phyloP scores from a whole-genome alignment of 2,797 vertebrate genomes.

The Chrosomus eos region DNA sequence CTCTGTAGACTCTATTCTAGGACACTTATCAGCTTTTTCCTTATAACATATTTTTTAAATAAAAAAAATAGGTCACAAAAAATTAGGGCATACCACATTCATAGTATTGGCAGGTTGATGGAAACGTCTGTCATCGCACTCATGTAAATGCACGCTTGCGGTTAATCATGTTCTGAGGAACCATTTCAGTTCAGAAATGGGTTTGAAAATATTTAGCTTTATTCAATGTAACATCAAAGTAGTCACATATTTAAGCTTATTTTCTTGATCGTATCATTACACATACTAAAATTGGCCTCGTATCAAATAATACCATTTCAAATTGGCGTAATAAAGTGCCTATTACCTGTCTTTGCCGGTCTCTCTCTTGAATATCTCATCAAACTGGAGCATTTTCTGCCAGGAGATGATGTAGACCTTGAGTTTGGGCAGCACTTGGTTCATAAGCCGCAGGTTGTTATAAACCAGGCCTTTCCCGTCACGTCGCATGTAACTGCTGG shows the following conservation, averaged over 20 bases:
- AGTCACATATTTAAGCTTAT: constrained; percentile 21
- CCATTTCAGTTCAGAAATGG: constrained; percentile 14
- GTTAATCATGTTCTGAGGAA: neutral
- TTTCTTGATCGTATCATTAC: neutral
- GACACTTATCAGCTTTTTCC: neutral
- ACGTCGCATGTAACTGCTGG: constrained; percentile 94
- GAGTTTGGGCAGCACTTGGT: constrained; percentile 91
- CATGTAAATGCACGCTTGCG: neutral
- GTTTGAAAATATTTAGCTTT: constrained; percentile 7
- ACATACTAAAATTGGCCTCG: neutral
- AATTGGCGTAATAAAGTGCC: neutral
- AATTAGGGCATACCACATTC: neutral
- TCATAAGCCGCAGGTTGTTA: constrained; percentile 95
- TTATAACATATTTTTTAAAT: neutral
- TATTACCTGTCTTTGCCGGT: constrained; percentile 95
- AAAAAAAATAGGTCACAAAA: constrained; percentile 27
- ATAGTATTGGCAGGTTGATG: constrained; percentile 9
- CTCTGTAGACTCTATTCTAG: constrained; percentile 21
- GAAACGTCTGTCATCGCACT: constrained; percentile 10
- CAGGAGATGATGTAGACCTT: constrained; percentile 93
- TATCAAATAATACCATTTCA: constrained; percentile 9
- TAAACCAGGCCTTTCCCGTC: constrained; percentile 95
- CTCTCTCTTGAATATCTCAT: constrained; percentile 96
- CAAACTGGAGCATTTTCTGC: constrained; percentile 97
- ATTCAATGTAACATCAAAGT: constrained; percentile 6